Evolutionary conservation across 2,113 vertebrate genomes (phyloP).

Genomic region (Salminus brasiliensis): DNA sequence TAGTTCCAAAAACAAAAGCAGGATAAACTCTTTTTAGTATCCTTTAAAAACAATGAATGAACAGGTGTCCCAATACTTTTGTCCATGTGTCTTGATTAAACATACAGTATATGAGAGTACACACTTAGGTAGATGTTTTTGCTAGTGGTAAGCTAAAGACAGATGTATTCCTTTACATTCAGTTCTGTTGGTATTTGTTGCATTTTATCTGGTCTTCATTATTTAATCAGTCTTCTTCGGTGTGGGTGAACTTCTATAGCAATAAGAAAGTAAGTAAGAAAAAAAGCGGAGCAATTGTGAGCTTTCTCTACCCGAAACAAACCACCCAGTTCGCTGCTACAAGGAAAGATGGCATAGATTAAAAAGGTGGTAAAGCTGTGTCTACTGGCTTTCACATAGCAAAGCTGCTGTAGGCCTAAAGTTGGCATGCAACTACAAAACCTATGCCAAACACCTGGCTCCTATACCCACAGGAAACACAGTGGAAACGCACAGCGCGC

Average conservation of each 20-base stretch:
- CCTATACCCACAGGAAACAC: constrained; percentile 66
- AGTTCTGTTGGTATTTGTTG: no score
- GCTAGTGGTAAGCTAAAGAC: no score
- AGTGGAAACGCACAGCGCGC: constrained; percentile 54
- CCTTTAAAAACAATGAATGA: no score
- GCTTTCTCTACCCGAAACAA: constrained; percentile 54
- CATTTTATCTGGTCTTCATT: not conserved
- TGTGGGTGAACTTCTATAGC: constrained; percentile 45
- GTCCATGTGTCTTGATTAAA: no score
- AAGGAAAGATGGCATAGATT: constrained; percentile 57
- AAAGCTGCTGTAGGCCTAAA: constrained; percentile 55
- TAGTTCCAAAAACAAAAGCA: no score
- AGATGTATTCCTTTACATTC: no score
- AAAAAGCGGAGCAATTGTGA: constrained; percentile 55
- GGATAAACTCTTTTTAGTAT: no score
- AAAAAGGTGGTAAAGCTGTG: constrained; percentile 60
- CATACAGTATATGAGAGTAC: no score
- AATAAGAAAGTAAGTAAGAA: constrained; percentile 12
- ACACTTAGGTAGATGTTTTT: no score
- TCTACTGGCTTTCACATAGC: constrained; percentile 54
- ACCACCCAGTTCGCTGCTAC: constrained; percentile 56
- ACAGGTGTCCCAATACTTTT: no score
- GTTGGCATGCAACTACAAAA: constrained; percentile 72
- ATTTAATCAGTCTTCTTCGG: not conserved
- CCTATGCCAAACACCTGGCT: constrained; percentile 71